These are phyloP conservation scores for Parambassis ranga DNA, from an alignment of 2,797 vertebrate genomes.

Conservation along the genomic window DNA sequence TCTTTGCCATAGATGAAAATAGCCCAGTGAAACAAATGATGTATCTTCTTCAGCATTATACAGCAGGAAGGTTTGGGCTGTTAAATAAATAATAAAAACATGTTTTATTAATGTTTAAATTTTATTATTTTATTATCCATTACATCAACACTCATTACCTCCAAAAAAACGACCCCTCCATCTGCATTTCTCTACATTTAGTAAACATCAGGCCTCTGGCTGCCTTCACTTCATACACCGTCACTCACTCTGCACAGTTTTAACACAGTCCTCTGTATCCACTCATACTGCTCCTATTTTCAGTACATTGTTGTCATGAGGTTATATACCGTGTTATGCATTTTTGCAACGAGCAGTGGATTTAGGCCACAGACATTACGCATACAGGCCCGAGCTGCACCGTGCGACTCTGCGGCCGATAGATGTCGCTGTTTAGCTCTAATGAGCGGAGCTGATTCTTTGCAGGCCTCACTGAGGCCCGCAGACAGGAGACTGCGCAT, in stretches of 20 bases:
- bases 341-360: not conserved
- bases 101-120: no score
- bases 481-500: not conserved
- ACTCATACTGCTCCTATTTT: not conserved
- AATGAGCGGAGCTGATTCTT: no score
- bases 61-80: no score
- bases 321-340: not conserved
- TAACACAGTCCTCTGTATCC: not conserved
- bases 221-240: not conserved
- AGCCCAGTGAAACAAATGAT: no score
- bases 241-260: not conserved
- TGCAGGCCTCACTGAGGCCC: not conserved
- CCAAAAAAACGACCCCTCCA: accelerated
- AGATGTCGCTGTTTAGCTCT: slow-evolving; percentile 63
- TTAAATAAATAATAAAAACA: no score
- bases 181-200: not conserved
- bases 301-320: not conserved
- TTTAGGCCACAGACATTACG: slow-evolving; percentile 23
- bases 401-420: slow-evolving; percentile 8
- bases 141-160: not conserved
- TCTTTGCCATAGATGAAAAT: no score
- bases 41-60: no score
- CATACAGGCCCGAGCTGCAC: slow-evolving; percentile 35
- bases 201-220: not conserved
- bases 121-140: not conserved